Evolutionary conservation across 2,888 invertebrate genomes (phyloP).

Genomic region (Hololepta plana): DNA sequence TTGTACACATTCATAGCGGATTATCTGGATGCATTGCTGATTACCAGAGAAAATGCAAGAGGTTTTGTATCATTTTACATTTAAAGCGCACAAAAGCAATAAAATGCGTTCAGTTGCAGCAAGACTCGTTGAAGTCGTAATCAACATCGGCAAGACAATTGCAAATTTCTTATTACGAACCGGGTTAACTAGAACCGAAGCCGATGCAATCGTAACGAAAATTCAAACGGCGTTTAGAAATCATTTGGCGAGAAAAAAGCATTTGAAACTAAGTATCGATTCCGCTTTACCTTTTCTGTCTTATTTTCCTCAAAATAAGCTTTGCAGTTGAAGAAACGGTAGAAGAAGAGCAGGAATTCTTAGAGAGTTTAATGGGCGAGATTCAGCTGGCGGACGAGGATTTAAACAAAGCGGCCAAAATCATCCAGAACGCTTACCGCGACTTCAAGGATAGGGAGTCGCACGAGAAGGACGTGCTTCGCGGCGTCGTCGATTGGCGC

Average conservation of each 20-base stretch:
- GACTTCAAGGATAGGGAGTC: conserved; percentile 16
- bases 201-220: conserved; percentile 17
- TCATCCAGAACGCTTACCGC: conserved; percentile 19
- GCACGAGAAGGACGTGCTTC: conserved; percentile 17
- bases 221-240: conserved; percentile 19
- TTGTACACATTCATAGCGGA: conserved; percentile 48
- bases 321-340: conserved; percentile 16
- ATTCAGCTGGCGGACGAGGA: conserved; percentile 8
- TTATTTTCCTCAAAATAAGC: no score
- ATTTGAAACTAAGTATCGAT: no score
- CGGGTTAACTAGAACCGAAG: conserved; percentile 19
- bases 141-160: conserved; percentile 20
- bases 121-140: conserved; percentile 21
- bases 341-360: conserved; percentile 9
- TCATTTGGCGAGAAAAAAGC: conserved; percentile 12
- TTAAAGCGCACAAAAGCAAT: background rate
- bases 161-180: conserved; percentile 18
- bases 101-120: conserved; percentile 16
- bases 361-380: conserved; percentile 7
- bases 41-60: conserved; percentile 40
- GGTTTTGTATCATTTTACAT: conserved; percentile 10
- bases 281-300: background rate
- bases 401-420: conserved; percentile 12
- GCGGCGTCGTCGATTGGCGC: conserved; percentile 25
- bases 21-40: conserved; percentile 45